Base-by-base conservation (phyloP, 2,888 invertebrate species). In the Plagodis pulveraria region DNA sequence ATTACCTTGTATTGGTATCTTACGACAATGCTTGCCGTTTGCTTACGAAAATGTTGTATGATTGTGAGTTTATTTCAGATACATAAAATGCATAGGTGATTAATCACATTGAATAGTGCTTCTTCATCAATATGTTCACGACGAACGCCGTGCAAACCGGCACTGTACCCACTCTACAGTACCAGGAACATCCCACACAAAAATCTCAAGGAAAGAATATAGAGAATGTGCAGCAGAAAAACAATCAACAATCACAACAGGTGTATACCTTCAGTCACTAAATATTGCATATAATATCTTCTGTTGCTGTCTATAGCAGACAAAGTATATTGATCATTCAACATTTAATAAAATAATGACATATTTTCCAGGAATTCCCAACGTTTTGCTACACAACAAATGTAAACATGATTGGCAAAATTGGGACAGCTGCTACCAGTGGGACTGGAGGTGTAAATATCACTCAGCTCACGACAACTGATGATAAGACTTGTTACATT, bases 401-500 rank as follows among this genome's bases (percentile, higher is more conserved):
- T 82, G 95, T 95, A 9, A 95, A 95, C 76, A 95, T 95, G 95
- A 94, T 95, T 67, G 95, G 95, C 50, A 95, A 95, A 85, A 88
- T 95, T 62, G 91, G 94, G 9, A 84, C 89, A 46, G 91, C 86
- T 11, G 75, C 87, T 50, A 81, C 89, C 63, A 83, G 80, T 62
- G 86, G 85, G 0, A 71, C 89, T 6, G 88, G 89, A 4, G 95
- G 94, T 33, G 95, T 96, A 0, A 96, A 96, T 81, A 94, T 96
- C 84, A 95, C 95, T 1, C 96, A 96, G 79, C 80, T 96, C 55
- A 93, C 94, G 1, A 92, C 93, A 38, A 87, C 87, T 59, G 95
- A 95, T 70, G 96, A 95, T 74, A 96, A 96, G 80, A 95, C 94
- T 46, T 96, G 96, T 79, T 96, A 96, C 77, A 96, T 96, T 70